A percentile compares a stretch with the other conserved stretches of the same genome.
phyloP scores from a whole-genome alignment of 2,888 invertebrate genomes.

The Sarcophaga subvicina region DNA sequence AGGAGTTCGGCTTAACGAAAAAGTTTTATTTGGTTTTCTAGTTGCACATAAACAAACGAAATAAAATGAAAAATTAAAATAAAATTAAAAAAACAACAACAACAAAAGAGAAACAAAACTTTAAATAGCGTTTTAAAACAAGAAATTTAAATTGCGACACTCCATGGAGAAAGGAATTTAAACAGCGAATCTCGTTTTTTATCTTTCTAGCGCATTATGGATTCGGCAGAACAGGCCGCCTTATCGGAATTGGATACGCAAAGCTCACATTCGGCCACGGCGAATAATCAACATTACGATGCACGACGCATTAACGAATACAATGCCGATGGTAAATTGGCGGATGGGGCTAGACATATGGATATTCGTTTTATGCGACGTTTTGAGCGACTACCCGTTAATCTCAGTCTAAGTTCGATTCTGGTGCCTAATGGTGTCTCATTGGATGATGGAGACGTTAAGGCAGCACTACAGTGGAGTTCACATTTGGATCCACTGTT shows the following conservation, averaged over 20 bases:
- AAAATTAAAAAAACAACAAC: background rate
- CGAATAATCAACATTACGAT: slow-evolving; percentile 87
- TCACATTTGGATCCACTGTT: slow-evolving; percentile 94
- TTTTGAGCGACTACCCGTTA: slow-evolving; percentile 93
- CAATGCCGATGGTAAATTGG: slow-evolving; percentile 88
- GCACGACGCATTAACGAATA: slow-evolving; percentile 91
- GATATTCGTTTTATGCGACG: slow-evolving; percentile 89
- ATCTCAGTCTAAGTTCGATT: slow-evolving; percentile 92
- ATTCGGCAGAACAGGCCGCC: slow-evolving; percentile 94
- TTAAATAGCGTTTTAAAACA: too few relatives aligned
- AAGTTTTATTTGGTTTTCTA: slow-evolving; percentile 34
- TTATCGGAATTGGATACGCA: slow-evolving; percentile 85
- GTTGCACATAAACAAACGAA: slow-evolving; percentile 44
- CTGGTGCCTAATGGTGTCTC: slow-evolving; percentile 87
- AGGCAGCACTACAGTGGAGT: slow-evolving; percentile 97
- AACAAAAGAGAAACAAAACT: background rate
- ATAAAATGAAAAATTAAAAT: background rate
- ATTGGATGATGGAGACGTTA: slow-evolving; percentile 86
- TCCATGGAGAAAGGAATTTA: too few relatives aligned
- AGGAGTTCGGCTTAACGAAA: slow-evolving; percentile 43
- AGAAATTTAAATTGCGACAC: too few relatives aligned
- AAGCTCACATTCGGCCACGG: slow-evolving; percentile 81
- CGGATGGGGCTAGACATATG: slow-evolving; percentile 87
- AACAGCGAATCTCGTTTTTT: background rate
- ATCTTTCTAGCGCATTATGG: slow-evolving; percentile 90